These are phyloP conservation scores for Mythimna lalbum DNA, from an alignment of 2,888 invertebrate species.

Conservation along the genomic window DNA sequence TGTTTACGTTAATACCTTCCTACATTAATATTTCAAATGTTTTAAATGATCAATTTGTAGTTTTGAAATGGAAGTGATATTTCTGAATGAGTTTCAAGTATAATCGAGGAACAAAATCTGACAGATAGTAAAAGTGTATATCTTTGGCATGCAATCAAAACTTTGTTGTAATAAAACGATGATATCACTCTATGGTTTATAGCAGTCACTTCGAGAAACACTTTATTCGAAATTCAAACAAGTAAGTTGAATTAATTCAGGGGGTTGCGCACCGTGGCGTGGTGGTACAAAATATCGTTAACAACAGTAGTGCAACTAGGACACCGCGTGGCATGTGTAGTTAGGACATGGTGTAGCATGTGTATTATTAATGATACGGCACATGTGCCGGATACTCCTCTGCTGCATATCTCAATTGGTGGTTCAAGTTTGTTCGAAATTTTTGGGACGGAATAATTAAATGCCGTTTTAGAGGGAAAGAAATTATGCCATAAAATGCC, in stretches of 20 bases:
- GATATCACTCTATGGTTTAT: slow-evolving; percentile 44
- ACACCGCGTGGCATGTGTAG: slow-evolving; percentile 67
- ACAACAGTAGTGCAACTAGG: slow-evolving; percentile 72
- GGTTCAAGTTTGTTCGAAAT: slow-evolving; percentile 24
- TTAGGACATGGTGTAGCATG: slow-evolving; percentile 64
- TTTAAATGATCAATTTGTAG: slow-evolving; percentile 38
- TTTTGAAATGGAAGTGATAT: slow-evolving; percentile 5
- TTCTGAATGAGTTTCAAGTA: not conserved
- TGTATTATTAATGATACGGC: slow-evolving; percentile 72
- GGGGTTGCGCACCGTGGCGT: slow-evolving; percentile 54
- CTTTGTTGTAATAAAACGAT: slow-evolving; percentile 47
- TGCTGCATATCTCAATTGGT: slow-evolving; percentile 37
- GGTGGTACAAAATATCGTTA: slow-evolving; percentile 74
- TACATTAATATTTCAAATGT: slow-evolving; percentile 37
- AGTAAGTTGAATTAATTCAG: slow-evolving; percentile 63
- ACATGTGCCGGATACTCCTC: slow-evolving; percentile 48
- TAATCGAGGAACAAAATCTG: slow-evolving; percentile 25
- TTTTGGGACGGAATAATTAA: slow-evolving; percentile 40
- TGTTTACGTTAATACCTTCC: slow-evolving; percentile 55
- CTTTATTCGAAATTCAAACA: slow-evolving; percentile 51
- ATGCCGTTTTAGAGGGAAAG: slow-evolving; percentile 2
- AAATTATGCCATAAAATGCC: slow-evolving; percentile 4
- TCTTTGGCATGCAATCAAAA: slow-evolving; percentile 43
- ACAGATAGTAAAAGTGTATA: slow-evolving; percentile 40
- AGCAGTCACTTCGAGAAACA: slow-evolving; percentile 43